Evolutionary conservation across 35 echinoderm and acorn worm genomes (phyloP).

Genomic region (Apostichopus japonicus): DNA sequence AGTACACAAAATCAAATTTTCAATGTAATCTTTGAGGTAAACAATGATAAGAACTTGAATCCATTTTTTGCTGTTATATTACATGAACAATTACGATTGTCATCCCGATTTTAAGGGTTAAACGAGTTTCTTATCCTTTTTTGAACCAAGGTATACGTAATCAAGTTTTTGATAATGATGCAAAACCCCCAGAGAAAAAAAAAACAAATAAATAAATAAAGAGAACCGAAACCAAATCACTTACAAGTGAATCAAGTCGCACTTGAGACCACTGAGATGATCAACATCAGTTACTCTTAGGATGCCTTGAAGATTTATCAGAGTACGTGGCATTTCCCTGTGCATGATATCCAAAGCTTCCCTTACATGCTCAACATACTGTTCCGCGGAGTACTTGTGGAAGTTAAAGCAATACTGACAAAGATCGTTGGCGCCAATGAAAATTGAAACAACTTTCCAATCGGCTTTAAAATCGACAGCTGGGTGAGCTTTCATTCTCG

Average conservation of each 20-base stretch:
- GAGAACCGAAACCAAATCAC: background rate
- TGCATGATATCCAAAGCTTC: conserved; percentile 60
- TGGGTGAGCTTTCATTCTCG: conserved; percentile 35
- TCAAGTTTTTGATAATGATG: too few species aligned
- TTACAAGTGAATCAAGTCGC: conserved; percentile 49
- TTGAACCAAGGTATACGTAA: too few species aligned
- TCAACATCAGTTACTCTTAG: conserved; percentile 28
- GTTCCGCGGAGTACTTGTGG: conserved; percentile 30
- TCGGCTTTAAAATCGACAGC: conserved; percentile 56
- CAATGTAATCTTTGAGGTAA: too few species aligned
- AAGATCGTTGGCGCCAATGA: conserved; percentile 73
- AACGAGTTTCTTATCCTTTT: too few species aligned
- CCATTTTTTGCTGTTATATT: too few species aligned
- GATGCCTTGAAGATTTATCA: conserved; percentile 13
- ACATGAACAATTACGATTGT: too few species aligned
- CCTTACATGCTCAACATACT: conserved; percentile 36
- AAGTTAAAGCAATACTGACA: conserved; percentile 58
- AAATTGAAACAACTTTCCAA: conserved; percentile 67
- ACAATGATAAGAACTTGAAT: too few species aligned
- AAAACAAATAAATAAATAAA: too few species aligned
- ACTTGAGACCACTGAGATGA: background rate
- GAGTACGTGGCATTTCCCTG: conserved; percentile 35
- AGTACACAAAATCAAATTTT: too few species aligned
- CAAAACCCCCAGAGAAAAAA: too few species aligned
- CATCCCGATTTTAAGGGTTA: too few species aligned